Conservation (phyloP, 2,797 vertebrate genomes). For the Rhinogobio ventralis region DNA sequence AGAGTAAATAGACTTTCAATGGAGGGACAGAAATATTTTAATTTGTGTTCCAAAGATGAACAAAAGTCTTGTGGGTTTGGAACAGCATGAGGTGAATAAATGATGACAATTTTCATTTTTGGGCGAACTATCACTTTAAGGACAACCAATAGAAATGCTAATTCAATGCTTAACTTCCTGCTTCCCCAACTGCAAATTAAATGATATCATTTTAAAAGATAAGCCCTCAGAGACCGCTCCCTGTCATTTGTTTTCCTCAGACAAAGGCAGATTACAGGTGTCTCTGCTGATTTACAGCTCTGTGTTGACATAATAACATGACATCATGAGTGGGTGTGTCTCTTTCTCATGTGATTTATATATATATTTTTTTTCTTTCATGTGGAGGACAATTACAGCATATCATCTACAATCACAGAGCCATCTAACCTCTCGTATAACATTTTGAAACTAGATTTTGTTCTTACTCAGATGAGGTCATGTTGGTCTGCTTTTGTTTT, state of each 20-base stretch:
- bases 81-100: not conserved
- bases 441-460: not conserved
- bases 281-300: no score
- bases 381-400: constrained; percentile 26
- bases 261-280: constrained; percentile 26
- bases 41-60: not conserved
- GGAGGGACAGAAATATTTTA: not conserved
- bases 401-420: not conserved
- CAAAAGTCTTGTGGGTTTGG: not conserved
- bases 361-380: not conserved
- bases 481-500: not conserved
- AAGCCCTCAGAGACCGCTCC: not conserved
- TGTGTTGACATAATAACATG: constrained; percentile 32
- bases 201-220: not conserved
- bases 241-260: constrained; percentile 14
- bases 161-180: not conserved
- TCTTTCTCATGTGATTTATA: not conserved
- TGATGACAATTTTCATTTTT: not conserved
- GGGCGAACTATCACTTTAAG: not conserved
- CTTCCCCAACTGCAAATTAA: not conserved
- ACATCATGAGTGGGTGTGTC: constrained; percentile 16
- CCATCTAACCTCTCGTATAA: not conserved
- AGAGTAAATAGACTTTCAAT: not conserved
- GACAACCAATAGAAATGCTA: not conserved
- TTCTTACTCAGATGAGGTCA: not conserved